Evolutionary conservation across 1,140 invertebrate genomes (phyloP).

Genomic region (Metopolophium dirhodum): DNA sequence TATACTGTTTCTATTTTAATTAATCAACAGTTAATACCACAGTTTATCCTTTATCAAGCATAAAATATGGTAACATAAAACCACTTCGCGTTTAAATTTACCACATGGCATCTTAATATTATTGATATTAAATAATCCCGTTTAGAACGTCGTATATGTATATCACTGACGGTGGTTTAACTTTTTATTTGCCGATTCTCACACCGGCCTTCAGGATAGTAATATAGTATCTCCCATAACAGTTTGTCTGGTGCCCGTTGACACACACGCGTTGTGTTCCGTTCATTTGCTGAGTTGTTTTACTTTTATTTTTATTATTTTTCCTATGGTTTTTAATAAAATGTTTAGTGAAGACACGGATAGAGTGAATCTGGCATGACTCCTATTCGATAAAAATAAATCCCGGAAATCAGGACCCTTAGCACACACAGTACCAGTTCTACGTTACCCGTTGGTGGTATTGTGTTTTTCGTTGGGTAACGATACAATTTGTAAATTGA

Average conservation of each 20-base stretch:
- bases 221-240: conserved; percentile 51
- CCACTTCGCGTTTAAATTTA: background rate
- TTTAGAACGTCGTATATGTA: background rate
- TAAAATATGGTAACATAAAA: conserved; percentile 4
- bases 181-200: conserved; percentile 50
- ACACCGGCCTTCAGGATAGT: conserved; percentile 51
- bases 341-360: background rate
- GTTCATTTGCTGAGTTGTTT: conserved; percentile 17
- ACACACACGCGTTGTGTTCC: conserved; percentile 45
- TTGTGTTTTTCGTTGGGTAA: conserved; percentile 37
- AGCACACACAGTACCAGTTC: conserved; percentile 30
- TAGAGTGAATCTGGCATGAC: conserved; percentile 47
- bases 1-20: background rate
- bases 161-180: conserved; percentile 28
- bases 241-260: conserved; percentile 37
- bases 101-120: conserved; percentile 32
- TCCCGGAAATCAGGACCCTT: conserved; percentile 57
- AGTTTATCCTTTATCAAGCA: background rate
- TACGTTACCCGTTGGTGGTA: conserved; percentile 47
- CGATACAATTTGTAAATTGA: background rate
- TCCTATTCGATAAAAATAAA: conserved; percentile 57
- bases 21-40: background rate
- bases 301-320: conserved; percentile 36
- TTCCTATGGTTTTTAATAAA: conserved; percentile 30
- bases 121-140: conserved; percentile 22